Evolutionary conservation across 2,888 invertebrate genomes (phyloP).

Genomic region (Stenolophus ochropezus): DNA sequence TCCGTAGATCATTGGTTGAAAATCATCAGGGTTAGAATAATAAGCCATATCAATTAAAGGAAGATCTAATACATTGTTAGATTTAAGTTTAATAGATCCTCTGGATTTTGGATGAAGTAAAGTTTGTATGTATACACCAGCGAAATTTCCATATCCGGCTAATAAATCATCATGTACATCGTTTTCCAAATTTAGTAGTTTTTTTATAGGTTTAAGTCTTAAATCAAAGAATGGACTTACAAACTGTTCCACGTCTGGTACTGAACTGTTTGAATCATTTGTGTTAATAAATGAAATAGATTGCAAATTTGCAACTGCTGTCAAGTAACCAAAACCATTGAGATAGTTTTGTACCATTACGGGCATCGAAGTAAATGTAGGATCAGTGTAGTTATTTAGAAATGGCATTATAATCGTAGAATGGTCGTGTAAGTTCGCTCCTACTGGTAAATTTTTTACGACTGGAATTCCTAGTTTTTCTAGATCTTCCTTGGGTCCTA

Average conservation of each 20-base stretch:
- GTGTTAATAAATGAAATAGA: constrained; percentile 7
- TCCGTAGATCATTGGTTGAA: constrained; percentile 76
- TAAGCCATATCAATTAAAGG: constrained; percentile 87
- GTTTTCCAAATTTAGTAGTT: constrained; percentile 62
- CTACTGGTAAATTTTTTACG: constrained; percentile 60
- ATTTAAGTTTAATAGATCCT: constrained; percentile 70
- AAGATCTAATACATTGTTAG: constrained; percentile 81
- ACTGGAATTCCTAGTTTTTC: neutral
- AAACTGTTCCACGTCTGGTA: constrained; percentile 35
- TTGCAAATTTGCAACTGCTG: constrained; percentile 14
- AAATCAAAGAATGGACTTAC: neutral
- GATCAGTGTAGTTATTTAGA: neutral
- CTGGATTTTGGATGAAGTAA: constrained; percentile 66
- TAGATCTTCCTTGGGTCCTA: constrained; percentile 42
- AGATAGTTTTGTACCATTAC: constrained; percentile 62
- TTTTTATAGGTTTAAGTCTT: neutral
- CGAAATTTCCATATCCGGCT: neutral
- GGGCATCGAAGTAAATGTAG: constrained; percentile 35
- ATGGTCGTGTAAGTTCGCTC: constrained; percentile 42
- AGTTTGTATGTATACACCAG: constrained; percentile 64
- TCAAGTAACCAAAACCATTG: constrained; percentile 6
- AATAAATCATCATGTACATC: neutral
- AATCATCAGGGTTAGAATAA: constrained; percentile 78
- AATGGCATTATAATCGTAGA: neutral
- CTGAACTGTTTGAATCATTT: neutral